Evolutionary conservation across 2,113 vertebrate genomes (phyloP).

Genomic region (Aphelocoma coerulescens): DNA sequence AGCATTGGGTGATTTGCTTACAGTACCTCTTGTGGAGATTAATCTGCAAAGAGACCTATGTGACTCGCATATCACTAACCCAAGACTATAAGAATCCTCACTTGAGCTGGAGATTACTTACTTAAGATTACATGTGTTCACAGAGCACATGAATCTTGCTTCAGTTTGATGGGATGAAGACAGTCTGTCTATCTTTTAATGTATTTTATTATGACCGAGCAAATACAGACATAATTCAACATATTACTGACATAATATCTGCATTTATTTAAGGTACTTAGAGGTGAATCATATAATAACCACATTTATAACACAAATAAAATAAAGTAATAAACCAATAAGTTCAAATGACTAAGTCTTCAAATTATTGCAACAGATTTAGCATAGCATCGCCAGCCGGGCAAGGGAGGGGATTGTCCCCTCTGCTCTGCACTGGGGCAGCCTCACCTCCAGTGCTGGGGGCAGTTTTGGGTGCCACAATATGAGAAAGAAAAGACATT

Average conservation of each 20-base stretch:
- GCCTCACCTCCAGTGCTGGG: not conserved
- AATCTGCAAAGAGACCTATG: not conserved
- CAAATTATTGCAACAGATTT: not conserved
- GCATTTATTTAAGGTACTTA: not conserved
- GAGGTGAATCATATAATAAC: not conserved
- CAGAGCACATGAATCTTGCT: not conserved
- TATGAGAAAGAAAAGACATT: rapidly evolving
- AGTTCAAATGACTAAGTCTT: not conserved
- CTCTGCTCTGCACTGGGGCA: rapidly evolving
- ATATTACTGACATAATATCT: not conserved
- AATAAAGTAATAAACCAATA: not conserved
- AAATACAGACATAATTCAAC: not conserved
- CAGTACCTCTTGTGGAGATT: not conserved
- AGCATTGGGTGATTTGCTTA: not conserved
- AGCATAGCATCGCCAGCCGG: rapidly evolving
- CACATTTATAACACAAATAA: not conserved
- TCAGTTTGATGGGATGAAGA: not conserved
- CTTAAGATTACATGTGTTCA: not conserved
- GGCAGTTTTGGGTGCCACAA: not conserved
- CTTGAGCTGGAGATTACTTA: not conserved
- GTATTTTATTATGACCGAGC: not conserved
- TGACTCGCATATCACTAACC: not conserved
- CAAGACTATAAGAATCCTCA: not conserved
- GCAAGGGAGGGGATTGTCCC: not conserved
- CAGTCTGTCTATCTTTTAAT: not conserved